A percentile compares a stretch with the other conserved stretches of the same genome.
Conservation (phyloP, 2,888 invertebrate genomes). For the Tineola bisselliella region DNA sequence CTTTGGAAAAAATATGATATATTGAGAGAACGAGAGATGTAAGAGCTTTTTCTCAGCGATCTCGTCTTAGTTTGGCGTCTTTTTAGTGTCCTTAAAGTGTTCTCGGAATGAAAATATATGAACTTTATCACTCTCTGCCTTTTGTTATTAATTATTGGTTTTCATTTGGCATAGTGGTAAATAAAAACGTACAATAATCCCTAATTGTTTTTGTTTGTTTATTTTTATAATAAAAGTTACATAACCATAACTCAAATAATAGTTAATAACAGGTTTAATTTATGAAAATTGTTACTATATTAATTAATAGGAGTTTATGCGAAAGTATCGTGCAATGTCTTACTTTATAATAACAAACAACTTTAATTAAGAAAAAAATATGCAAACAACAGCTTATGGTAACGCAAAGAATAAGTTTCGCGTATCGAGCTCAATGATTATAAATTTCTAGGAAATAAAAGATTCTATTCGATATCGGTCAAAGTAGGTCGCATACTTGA, state of each 20-base stretch:
- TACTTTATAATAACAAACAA: neutral
- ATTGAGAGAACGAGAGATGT: constrained; percentile 59
- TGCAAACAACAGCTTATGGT: constrained; percentile 2
- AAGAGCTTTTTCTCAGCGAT: constrained; percentile 52
- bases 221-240: neutral
- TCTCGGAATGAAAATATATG: constrained; percentile 15
- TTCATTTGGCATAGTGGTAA: neutral
- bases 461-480: neutral
- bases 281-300: neutral
- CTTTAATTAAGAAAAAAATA: neutral
- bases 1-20: constrained; percentile 63
- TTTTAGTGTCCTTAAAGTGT: constrained; percentile 44
- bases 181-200: no score
- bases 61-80: constrained; percentile 44
- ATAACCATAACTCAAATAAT: neutral
- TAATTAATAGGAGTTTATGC: constrained; percentile 4
- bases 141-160: constrained; percentile 5
- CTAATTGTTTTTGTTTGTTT: neutral
- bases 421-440: neutral
- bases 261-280: neutral
- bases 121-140: neutral
- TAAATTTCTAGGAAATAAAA: neutral
- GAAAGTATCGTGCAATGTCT: neutral
- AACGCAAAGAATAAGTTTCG: neutral
- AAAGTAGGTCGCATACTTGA: neutral